Percentiles rank a stretch among this genome's conserved stretches.
Evolutionary conservation across 2,113 vertebrate species (phyloP).

Genomic region (Xiphophorus couchianus): DNA sequence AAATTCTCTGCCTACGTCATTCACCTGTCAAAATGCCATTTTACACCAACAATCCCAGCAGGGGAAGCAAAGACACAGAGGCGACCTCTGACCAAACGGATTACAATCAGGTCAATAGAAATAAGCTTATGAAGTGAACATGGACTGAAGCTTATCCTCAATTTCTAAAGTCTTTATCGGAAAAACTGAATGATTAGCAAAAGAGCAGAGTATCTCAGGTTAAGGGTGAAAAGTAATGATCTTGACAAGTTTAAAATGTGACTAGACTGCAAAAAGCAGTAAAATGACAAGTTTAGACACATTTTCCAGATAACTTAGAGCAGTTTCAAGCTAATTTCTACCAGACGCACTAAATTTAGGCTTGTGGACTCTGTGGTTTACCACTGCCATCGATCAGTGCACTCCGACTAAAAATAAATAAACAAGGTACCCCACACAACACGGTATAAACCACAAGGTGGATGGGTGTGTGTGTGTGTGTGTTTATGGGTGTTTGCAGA

Average conservation of each 20-base stretch:
- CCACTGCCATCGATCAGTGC: neutral
- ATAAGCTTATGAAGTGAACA: slow-evolving; percentile 37
- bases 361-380: slow-evolving; percentile 23
- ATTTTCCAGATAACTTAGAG: neutral
- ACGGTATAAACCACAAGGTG: slow-evolving; percentile 11
- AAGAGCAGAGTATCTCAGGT: slow-evolving; percentile 13
- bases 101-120: slow-evolving; percentile 21
- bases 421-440: slow-evolving; percentile 3
- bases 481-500: neutral
- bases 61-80: slow-evolving; percentile 9
- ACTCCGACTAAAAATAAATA: neutral
- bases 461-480: neutral
- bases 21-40: slow-evolving; percentile 47
- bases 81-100: slow-evolving; percentile 27
- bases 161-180: slow-evolving; percentile 12
- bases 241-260: neutral
- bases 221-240: slow-evolving; percentile 1
- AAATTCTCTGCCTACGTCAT: slow-evolving; percentile 32
- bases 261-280: slow-evolving; percentile 1
- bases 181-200: slow-evolving; percentile 11
- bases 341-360: neutral
- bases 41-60: slow-evolving; percentile 28
- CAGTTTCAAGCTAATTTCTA: slow-evolving; percentile 13
- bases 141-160: slow-evolving; percentile 29
- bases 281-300: neutral